Evolutionary conservation across 2,113 vertebrate genomes (phyloP).

Genomic region (Scatophagus argus): DNA sequence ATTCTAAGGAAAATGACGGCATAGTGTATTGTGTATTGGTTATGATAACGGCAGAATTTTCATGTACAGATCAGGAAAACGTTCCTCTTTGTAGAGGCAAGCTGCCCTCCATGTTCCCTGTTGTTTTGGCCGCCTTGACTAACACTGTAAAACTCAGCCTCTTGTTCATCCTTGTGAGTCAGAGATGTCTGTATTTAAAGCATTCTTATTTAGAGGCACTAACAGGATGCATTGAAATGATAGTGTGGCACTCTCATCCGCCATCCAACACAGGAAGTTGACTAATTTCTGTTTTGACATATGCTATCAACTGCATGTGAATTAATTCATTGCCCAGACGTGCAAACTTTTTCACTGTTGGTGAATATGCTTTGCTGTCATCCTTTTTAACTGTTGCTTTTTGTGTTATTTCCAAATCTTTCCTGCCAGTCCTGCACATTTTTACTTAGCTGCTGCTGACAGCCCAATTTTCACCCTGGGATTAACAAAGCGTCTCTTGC

Average conservation of each 20-base stretch:
- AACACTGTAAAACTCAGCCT: neutral
- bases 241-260: neutral
- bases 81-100: no score
- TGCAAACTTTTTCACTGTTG: neutral
- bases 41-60: no score
- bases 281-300: constrained; percentile 22
- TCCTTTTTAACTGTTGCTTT: neutral
- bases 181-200: constrained; percentile 31
- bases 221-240: neutral
- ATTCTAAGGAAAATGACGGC: neutral
- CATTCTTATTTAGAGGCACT: constrained; percentile 15
- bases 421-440: neutral
- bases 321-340: neutral
- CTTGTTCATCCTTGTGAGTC: constrained; percentile 28
- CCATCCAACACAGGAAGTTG: constrained; percentile 28
- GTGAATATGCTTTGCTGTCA: neutral
- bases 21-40: no score
- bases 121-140: neutral
- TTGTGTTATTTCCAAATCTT: neutral
- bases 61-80: no score
- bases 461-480: neutral
- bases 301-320: neutral
- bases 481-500: constrained; percentile 35
- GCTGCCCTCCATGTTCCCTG: neutral
- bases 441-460: constrained; percentile 15